Conservation (phyloP, 2,113 vertebrate genomes). For the Mastomys natalensis region DNA sequence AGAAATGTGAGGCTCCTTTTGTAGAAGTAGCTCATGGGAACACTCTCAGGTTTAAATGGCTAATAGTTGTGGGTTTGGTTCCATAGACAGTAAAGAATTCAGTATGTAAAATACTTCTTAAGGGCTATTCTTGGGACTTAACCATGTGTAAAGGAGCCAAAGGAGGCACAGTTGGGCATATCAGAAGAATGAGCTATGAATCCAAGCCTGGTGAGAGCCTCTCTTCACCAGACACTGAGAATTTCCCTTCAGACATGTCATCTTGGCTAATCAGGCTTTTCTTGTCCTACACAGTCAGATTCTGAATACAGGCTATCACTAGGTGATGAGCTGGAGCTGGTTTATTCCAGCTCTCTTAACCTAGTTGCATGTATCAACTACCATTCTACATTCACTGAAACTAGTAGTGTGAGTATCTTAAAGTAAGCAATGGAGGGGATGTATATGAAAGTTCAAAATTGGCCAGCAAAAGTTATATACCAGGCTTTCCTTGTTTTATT, state of each 20-base stretch:
- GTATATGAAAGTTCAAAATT: slow-evolving; percentile 1
- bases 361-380: neutral
- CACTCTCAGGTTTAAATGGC: neutral
- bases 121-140: neutral
- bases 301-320: neutral
- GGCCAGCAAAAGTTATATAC: neutral
- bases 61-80: neutral
- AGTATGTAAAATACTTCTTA: neutral
- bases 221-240: neutral
- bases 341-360: neutral
- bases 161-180: neutral
- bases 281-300: neutral
- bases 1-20: neutral
- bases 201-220: neutral
- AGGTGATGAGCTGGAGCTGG: neutral
- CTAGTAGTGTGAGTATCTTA: neutral
- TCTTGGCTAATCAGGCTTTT: neutral
- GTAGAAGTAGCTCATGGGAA: slow-evolving; percentile 15
- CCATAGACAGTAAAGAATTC: neutral
- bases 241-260: slow-evolving; percentile 26
- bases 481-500: neutral
- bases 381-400: neutral
- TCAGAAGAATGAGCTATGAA: neutral
- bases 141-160: neutral
- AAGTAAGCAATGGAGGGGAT: neutral